Evolutionary conservation across 2,888 invertebrate genomes (phyloP).

Genomic region (Callyntrura guangdongensis): DNA sequence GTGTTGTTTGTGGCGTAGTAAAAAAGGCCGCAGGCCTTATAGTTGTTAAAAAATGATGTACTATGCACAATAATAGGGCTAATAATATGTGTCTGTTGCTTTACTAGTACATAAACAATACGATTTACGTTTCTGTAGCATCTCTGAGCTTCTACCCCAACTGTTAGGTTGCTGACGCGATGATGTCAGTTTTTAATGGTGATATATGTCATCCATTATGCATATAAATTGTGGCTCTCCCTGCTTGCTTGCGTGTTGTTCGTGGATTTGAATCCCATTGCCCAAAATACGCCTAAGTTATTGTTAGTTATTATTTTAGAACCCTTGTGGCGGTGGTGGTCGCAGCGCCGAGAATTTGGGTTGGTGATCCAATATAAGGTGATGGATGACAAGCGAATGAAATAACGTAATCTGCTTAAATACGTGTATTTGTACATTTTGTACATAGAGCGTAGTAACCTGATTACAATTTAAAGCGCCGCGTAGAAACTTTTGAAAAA

Average conservation of each 20-base stretch:
- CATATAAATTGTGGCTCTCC: background rate
- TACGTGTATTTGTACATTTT: no score
- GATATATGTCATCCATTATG: conserved; percentile 55
- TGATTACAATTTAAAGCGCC: no score
- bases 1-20: conserved; percentile 22
- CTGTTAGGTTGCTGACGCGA: background rate
- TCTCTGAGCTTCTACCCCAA: background rate
- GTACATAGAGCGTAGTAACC: no score
- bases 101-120: background rate
- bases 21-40: conserved; percentile 30
- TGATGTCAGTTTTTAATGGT: conserved; percentile 49
- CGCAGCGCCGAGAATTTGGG: background rate
- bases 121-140: no score
- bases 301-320: no score
- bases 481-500: no score
- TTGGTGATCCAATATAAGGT: background rate
- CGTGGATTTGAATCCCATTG: no score
- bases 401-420: background rate
- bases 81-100: background rate
- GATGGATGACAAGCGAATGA: background rate
- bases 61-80: background rate
- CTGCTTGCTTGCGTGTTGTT: background rate
- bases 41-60: background rate
- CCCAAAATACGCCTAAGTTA: no score
- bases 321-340: background rate